A percentile compares a stretch with the other conserved stretches of the same genome.
These are phyloP conservation scores for Pseudorasbora parva DNA, from an alignment of 2,113 vertebrate genomes.

Conservation along the genomic window DNA sequence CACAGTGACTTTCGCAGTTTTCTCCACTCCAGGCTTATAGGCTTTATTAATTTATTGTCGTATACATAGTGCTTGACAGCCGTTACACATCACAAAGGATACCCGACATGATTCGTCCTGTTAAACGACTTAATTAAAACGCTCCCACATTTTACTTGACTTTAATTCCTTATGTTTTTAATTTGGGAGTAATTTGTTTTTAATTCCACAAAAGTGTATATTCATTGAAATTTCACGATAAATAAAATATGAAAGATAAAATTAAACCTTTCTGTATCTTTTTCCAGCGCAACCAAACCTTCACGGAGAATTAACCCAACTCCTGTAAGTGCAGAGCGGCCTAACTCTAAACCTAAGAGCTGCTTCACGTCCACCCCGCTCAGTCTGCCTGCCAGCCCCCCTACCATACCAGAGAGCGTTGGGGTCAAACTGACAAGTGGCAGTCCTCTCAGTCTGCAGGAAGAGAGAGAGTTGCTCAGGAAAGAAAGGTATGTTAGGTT, in stretches of 20 bases:
- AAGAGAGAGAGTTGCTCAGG: constrained; percentile 93
- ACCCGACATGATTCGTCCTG: too few relatives aligned
- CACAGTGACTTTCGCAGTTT: too few relatives aligned
- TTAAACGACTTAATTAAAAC: too few relatives aligned
- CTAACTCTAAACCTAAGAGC: constrained; percentile 90
- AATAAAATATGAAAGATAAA: not conserved
- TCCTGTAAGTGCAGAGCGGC: constrained; percentile 88
- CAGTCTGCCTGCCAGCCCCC: constrained; percentile 75
- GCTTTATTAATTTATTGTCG: too few relatives aligned
- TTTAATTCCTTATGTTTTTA: too few relatives aligned
- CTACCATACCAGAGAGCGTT: constrained; percentile 69
- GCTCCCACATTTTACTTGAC: too few relatives aligned
- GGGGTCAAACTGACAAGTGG: constrained; percentile 60
- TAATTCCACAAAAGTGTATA: not conserved
- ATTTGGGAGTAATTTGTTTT: too few relatives aligned
- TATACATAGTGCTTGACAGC: too few relatives aligned
- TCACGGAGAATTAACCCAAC: constrained; percentile 97
- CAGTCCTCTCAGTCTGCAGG: constrained; percentile 80
- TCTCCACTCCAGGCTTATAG: too few relatives aligned
- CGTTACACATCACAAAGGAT: too few relatives aligned
- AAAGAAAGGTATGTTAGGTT: constrained; percentile 83
- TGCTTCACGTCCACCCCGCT: constrained; percentile 96
- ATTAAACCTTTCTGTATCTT: not conserved
- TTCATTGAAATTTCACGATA: not conserved
- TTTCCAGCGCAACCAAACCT: constrained; percentile 85